Base-by-base conservation (phyloP, 2,113 vertebrate species). In the Actenoides lindsayi region DNA sequence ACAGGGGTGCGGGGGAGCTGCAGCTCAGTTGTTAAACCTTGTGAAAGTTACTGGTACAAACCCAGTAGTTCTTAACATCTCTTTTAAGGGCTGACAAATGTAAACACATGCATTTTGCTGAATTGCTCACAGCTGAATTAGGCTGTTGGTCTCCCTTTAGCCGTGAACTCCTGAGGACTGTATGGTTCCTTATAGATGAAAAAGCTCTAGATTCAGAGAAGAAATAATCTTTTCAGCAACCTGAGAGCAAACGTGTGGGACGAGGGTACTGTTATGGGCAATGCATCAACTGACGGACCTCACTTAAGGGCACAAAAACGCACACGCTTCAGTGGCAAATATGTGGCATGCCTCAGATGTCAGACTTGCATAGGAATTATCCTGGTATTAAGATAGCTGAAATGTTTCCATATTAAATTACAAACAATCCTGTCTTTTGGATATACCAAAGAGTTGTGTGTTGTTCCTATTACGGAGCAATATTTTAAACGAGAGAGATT, bases 371-470 rank as follows among this genome's bases (percentile, higher is more conserved):
- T 75, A 87, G 80, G 74, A 93, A 41, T 97, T 93, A 73, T 48
- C 44, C 41, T 63, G 60, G 42, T 92, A 78, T 90, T 95, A 90
- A 78, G 88, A 91, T 65, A 96, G 94, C 91, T 96, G 95, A 96
- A 94, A 92, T 88, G 33, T 93, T 94, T 87, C 85, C 73, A 25
- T 96, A 95, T 94, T 96, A 80, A 88, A 93, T 97, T 95, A 93
- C 96, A 95, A 89, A 87, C 86, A 94, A 46, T 76, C 39, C 79
- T 68, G 39, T 75, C 64, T 91, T 75, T 80, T 76, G 37, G n/a
- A 65, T 37, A 17, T 87, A 59, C n/a, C 11, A 10, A 41, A 75
- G 76, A 56, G 23, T 71, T 68, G 21, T 3, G 1, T 41, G 37
- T 56, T 93, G 28, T 74, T 89, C 44, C 53, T 87, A 10, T 51